Conservation (phyloP, 1,140 invertebrate species). For the Meloidogyne floridensis region DNA sequence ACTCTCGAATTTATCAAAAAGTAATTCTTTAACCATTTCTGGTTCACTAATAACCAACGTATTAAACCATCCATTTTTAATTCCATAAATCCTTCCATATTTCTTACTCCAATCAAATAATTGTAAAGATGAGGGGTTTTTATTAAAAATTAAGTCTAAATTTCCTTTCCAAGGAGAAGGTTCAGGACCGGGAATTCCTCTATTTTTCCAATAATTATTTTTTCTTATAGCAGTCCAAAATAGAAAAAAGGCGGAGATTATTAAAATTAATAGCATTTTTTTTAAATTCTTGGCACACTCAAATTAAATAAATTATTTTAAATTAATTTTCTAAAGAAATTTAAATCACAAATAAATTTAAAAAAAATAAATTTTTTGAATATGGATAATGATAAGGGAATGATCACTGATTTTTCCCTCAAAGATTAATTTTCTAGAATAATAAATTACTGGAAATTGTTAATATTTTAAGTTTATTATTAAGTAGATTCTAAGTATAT, state of each 20-base stretch:
- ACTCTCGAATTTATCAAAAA: not conserved
- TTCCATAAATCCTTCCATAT: slow-evolving; percentile 19
- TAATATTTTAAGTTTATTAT: too few species aligned
- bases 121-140: slow-evolving; percentile 2
- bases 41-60: not conserved
- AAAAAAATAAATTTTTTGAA: too few species aligned
- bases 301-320: too few species aligned
- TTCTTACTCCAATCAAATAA: not conserved
- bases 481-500: too few species aligned
- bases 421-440: too few species aligned
- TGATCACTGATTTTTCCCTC: too few species aligned
- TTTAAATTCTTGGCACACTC: not conserved
- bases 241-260: not conserved
- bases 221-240: not conserved
- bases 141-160: slow-evolving; percentile 9
- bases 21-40: slow-evolving; percentile 16
- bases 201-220: slow-evolving; percentile 31
- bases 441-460: too few species aligned
- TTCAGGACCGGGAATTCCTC: slow-evolving; percentile 36
- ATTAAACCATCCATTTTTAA: not conserved
- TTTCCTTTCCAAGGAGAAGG: slow-evolving; percentile 27
- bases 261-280: not conserved
- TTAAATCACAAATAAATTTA: too few species aligned
- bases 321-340: too few species aligned
- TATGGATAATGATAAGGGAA: too few species aligned